These are phyloP conservation scores for Geothlypis trichas DNA, from an alignment of 2,113 vertebrate species.

Conservation along the genomic window DNA sequence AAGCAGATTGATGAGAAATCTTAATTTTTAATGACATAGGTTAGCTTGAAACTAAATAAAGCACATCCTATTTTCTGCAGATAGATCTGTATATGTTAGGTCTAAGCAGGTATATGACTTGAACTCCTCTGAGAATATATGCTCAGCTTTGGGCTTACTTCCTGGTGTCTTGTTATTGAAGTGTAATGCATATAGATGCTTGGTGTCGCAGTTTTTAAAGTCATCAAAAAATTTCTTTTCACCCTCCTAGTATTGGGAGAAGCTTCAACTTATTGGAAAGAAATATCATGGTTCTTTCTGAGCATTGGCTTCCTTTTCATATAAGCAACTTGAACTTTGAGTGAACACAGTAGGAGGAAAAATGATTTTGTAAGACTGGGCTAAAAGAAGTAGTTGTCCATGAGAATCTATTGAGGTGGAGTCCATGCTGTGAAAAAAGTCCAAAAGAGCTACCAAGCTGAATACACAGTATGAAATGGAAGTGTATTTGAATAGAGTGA, in stretches of 20 bases:
- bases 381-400: neutral
- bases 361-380: neutral
- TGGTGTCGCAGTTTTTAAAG: neutral
- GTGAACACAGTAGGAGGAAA: neutral
- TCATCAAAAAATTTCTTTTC: neutral
- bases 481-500: neutral
- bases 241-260: neutral
- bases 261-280: neutral
- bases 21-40: neutral
- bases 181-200: neutral
- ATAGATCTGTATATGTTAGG: neutral
- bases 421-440: slow-evolving; percentile 34
- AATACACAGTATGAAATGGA: neutral
- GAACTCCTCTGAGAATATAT: neutral
- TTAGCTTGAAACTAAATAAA: neutral
- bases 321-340: neutral
- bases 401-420: slow-evolving; percentile 8
- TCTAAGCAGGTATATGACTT: neutral
- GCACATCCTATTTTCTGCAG: neutral
- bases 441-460: neutral
- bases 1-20: neutral
- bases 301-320: neutral
- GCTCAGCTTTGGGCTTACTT: neutral
- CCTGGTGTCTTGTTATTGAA: neutral
- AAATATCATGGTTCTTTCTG: neutral